A percentile compares a stretch with the other conserved stretches of the same genome.
phyloP scores from a whole-genome alignment of 1,140 invertebrate species.

The Prorops nasuta region DNA sequence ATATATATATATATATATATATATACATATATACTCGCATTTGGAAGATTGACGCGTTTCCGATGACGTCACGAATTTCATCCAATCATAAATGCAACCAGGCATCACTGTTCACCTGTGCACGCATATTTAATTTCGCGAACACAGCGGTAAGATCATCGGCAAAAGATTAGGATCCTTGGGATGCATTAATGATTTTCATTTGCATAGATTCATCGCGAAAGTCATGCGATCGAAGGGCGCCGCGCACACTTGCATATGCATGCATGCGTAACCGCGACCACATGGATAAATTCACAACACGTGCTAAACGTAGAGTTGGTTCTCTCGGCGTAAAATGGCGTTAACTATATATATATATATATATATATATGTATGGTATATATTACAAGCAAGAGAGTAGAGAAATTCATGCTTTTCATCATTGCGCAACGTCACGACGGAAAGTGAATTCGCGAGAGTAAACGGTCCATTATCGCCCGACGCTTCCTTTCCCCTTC shows the following conservation, averaged over 20 bases:
- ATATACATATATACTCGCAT: too few species aligned
- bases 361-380: too few species aligned
- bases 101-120: slow-evolving; percentile 40
- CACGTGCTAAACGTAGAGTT: too few species aligned
- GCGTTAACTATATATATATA: too few species aligned
- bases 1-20: too few species aligned
- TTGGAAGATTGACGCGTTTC: too few species aligned
- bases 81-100: too few species aligned
- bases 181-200: slow-evolving; percentile 46
- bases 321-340: too few species aligned
- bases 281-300: slow-evolving; percentile 31
- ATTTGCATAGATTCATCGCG: slow-evolving; percentile 54
- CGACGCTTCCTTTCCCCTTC: neutral
- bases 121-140: slow-evolving; percentile 41
- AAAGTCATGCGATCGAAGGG: slow-evolving; percentile 6
- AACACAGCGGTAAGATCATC: slow-evolving; percentile 26
- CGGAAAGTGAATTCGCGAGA: too few species aligned
- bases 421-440: too few species aligned
- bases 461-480: slow-evolving; percentile 17
- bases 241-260: slow-evolving; percentile 13
- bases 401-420: too few species aligned
- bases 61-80: slow-evolving; percentile 29
- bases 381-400: too few species aligned
- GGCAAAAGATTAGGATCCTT: slow-evolving; percentile 37
- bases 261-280: slow-evolving; percentile 23